phyloP scores from a whole-genome alignment of 2,888 invertebrate genomes.

The Cryptus armator region DNA sequence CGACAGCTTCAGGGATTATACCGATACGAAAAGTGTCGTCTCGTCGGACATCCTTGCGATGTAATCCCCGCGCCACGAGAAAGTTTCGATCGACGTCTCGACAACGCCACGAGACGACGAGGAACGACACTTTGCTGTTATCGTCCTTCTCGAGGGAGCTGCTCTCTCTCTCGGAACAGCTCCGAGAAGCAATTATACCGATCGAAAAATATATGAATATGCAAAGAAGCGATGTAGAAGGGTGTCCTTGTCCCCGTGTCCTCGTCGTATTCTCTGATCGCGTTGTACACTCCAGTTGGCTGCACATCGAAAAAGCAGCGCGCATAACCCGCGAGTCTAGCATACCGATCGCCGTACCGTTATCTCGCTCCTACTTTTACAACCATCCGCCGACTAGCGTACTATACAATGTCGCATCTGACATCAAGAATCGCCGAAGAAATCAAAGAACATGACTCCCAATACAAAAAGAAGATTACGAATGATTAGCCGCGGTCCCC shows the following conservation, averaged over 20 bases:
- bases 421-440: neutral
- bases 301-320: conserved; percentile 54
- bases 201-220: conserved; percentile 54
- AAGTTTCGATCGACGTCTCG: conserved; percentile 41
- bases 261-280: conserved; percentile 33
- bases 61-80: conserved; percentile 23
- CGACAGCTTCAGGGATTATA: neutral
- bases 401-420: conserved; percentile 26
- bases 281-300: conserved; percentile 37
- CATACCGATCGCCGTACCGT: conserved; percentile 66
- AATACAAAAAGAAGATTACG: neutral
- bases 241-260: conserved; percentile 43
- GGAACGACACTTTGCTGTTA: too few relatives aligned
- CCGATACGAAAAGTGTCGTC: conserved; percentile 17
- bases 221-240: conserved; percentile 31
- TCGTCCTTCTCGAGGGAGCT: conserved; percentile 2
- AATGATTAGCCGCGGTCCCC: neutral
- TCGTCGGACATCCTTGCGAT: conserved; percentile 16
- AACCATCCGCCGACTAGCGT: conserved; percentile 1
- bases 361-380: conserved; percentile 45
- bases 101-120: neutral
- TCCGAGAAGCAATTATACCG: conserved; percentile 53
- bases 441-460: neutral
- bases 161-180: conserved; percentile 8
- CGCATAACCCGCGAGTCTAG: conserved; percentile 47